Evolutionary conservation across 2,113 vertebrate genomes (phyloP).

Genomic region (Oncorhynchus clarkii): DNA sequence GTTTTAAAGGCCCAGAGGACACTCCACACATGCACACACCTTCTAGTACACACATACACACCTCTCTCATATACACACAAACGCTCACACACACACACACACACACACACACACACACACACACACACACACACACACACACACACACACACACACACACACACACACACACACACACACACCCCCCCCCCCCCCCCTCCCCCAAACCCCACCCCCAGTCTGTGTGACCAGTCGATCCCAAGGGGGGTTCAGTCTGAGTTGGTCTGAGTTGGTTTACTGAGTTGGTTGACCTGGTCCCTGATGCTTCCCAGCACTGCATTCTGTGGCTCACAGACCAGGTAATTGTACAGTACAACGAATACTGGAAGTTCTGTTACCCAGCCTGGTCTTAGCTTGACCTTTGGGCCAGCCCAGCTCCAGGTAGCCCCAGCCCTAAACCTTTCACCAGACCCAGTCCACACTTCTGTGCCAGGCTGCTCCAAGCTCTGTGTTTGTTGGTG

Average conservation of each 20-base stretch:
- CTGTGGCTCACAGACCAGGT: slow-evolving; percentile 49
- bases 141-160: neutral
- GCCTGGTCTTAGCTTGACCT: slow-evolving; percentile 15
- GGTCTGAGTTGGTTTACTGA: no score
- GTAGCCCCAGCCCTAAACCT: no score
- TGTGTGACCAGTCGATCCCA: slow-evolving; percentile 69
- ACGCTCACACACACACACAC: slow-evolving; percentile 56
- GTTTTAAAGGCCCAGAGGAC: slow-evolving; percentile 68
- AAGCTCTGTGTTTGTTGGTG: slow-evolving; percentile 94
- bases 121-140: no score
- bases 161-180: neutral
- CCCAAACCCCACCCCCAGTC: slow-evolving; percentile 7
- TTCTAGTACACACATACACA: slow-evolving; percentile 30
- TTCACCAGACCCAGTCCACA: slow-evolving; percentile 1
- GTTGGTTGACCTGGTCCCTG: slow-evolving; percentile 73
- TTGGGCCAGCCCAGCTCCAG: no score
- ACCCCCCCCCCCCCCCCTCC: no score
- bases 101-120: neutral
- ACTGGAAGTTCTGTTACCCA: slow-evolving; percentile 39
- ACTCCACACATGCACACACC: slow-evolving; percentile 69
- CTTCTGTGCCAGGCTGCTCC: slow-evolving; percentile 73
- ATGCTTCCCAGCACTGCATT: slow-evolving; percentile 64
- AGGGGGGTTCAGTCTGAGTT: slow-evolving; percentile 67
- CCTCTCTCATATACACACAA: slow-evolving; percentile 25
- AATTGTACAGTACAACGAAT: slow-evolving; percentile 12